Evolutionary conservation across 2,888 invertebrate species (phyloP), one percentile per base, ranked within the genome.

Genomic region (Siphlonurus alternatus): DNA sequence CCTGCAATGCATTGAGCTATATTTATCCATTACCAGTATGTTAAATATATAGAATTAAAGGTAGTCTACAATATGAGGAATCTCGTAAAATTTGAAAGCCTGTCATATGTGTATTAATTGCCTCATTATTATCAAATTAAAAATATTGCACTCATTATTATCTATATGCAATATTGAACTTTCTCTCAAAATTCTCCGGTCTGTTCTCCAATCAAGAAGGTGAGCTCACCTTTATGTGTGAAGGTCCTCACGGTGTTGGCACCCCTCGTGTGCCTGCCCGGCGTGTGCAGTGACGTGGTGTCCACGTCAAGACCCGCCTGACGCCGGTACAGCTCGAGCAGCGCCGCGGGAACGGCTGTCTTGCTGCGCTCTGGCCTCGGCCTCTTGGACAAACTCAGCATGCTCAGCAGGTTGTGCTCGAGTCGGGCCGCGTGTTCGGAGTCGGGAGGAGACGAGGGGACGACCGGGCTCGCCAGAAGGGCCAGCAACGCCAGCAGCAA

Each of bases 201-300:
- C n/a, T n/a, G n/a, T n/a, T n/a, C n/a, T n/a, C n/a, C n/a, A n/a
- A n/a, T n/a, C n/a, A n/a, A n/a, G n/a, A n/a, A n/a, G n/a, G n/a
- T n/a, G n/a, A n/a, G n/a, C 83, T 80, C 75, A 87, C 87, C 86
- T 76, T 82, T 79, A 79, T 91, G 91, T 72, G 84, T 83, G 79
- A 87, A 92, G 76, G 89, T 88, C 74, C 92, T 81, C 68, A 90
- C 87, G 65, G 91, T 92, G 77, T 93, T 92, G 70, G 92, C 89
- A 69, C 85, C 84, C 72, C 86, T 83, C 68, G 87, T 84, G 72
- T 83, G 79, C 70, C 84, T 77, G 68, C 86, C 87, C 66, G 82
- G 83, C 71, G 81, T 85, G 74, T 83, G 83, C 70, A 87, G 80
- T 71, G 81, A 79, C 61, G 83, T 79, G 67, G 83, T 83, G 71